Evolutionary conservation across 1,140 invertebrate species (phyloP).

Genomic region (Aphaenogaster rudis): DNA sequence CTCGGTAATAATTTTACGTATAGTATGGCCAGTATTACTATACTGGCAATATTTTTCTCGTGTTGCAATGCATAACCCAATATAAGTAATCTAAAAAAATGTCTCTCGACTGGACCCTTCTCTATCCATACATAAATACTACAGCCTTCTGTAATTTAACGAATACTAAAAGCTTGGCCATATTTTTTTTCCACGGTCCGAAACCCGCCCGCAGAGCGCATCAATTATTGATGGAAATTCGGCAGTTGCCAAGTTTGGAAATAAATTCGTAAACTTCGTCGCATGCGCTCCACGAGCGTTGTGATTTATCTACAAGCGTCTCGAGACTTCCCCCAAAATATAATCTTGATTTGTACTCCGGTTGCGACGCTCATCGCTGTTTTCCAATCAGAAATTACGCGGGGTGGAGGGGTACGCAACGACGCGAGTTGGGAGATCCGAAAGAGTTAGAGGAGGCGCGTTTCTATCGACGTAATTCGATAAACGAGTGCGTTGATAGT

Average conservation of each 20-base stretch:
- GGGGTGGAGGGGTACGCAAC: background rate
- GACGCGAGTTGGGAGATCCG: constrained; percentile 1
- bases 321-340: constrained; percentile 19
- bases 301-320: constrained; percentile 43
- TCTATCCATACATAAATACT: constrained; percentile 56
- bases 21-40: background rate
- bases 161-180: constrained; percentile 57
- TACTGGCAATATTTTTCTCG: constrained; percentile 33
- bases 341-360: constrained; percentile 5
- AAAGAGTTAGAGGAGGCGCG: constrained; percentile 72
- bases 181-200: constrained; percentile 52
- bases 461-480: constrained; percentile 80
- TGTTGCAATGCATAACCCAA: constrained; percentile 25
- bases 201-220: constrained; percentile 50
- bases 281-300: constrained; percentile 15
- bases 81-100: constrained; percentile 58
- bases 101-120: constrained; percentile 20
- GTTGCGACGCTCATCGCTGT: background rate
- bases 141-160: constrained; percentile 58
- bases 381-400: constrained; percentile 43
- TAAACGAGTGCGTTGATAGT: constrained; percentile 79
- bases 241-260: constrained; percentile 58
- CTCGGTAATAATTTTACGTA: constrained; percentile 16
- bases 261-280: constrained; percentile 55
- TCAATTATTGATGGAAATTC: constrained; percentile 62